Percentiles rank a stretch among this genome's conserved stretches.
These are phyloP conservation scores for Crocodylus rhombifer DNA, from an alignment of 2,797 vertebrate species.

Conservation along the genomic window DNA sequence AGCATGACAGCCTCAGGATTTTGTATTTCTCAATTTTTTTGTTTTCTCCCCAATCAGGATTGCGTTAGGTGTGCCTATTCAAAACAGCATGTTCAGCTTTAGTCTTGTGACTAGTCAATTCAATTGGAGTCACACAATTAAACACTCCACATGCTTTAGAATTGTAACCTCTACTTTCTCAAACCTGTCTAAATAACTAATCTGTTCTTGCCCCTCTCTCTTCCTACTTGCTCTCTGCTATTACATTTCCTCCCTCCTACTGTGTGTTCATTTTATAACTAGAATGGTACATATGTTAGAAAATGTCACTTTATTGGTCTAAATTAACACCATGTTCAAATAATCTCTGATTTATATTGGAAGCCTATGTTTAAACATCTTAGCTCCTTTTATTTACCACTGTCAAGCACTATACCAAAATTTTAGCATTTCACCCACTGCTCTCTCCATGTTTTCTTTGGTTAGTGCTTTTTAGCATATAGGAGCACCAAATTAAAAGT, in stretches of 20 bases:
- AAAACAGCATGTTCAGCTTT: slow-evolving; percentile 44
- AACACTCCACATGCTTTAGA: slow-evolving; percentile 26
- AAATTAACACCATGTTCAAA: neutral
- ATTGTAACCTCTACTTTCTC: neutral
- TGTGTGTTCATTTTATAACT: slow-evolving; percentile 4
- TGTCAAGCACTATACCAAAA: neutral
- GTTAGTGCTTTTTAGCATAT: neutral
- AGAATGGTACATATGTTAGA: neutral
- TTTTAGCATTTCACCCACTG: neutral
- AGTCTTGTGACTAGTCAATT: slow-evolving; percentile 12
- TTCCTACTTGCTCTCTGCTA: neutral
- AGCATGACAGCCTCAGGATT: slow-evolving; percentile 48
- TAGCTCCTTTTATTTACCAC: neutral
- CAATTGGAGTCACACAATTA: slow-evolving; percentile 9
- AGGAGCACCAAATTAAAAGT: neutral
- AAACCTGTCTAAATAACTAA: slow-evolving; percentile 10
- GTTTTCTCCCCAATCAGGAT: slow-evolving; percentile 11
- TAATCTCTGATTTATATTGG: slow-evolving; percentile 15
- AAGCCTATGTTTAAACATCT: neutral
- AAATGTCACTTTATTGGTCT: neutral
- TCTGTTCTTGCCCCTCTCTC: neutral
- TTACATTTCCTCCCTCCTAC: no score
- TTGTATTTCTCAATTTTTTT: slow-evolving; percentile 20
- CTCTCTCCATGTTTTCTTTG: neutral
- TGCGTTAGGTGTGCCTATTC: slow-evolving; percentile 27